These are phyloP conservation scores for Acromyrmex echinatior DNA, from an alignment of 1,140 invertebrate genomes.

Conservation along the genomic window DNA sequence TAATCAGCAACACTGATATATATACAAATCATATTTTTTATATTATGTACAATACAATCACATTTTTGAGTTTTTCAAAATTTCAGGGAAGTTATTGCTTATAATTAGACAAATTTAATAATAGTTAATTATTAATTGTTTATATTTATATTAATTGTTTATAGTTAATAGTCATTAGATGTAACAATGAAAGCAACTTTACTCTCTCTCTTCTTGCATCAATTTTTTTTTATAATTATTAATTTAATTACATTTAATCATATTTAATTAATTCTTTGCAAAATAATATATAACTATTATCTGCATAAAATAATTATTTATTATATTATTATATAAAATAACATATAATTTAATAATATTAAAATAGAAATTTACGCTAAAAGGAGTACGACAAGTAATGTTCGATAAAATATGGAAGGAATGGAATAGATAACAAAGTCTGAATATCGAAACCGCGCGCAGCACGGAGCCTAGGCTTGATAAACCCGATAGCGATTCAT, in stretches of 20 bases:
- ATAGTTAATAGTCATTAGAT: neutral
- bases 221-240: neutral
- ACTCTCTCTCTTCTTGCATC: neutral
- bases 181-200: neutral
- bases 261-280: neutral
- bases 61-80: neutral
- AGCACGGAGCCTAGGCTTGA: constrained; percentile 16
- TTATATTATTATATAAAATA: too few relatives aligned
- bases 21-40: too few relatives aligned
- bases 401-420: neutral
- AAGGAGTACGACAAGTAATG: constrained; percentile 14
- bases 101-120: neutral
- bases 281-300: neutral
- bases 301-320: too few relatives aligned
- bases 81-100: neutral
- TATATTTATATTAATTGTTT: neutral
- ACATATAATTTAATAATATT: neutral
- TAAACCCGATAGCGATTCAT: constrained; percentile 21
- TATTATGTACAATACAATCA: neutral
- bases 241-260: neutral
- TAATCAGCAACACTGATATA: neutral
- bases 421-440: constrained; percentile 12
- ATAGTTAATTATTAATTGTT: neutral
- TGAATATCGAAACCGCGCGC: constrained; percentile 29
- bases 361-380: neutral